Evolutionary conservation across 2,113 vertebrate species (phyloP).

Genomic region (Ptychochromis oligacanthus): DNA sequence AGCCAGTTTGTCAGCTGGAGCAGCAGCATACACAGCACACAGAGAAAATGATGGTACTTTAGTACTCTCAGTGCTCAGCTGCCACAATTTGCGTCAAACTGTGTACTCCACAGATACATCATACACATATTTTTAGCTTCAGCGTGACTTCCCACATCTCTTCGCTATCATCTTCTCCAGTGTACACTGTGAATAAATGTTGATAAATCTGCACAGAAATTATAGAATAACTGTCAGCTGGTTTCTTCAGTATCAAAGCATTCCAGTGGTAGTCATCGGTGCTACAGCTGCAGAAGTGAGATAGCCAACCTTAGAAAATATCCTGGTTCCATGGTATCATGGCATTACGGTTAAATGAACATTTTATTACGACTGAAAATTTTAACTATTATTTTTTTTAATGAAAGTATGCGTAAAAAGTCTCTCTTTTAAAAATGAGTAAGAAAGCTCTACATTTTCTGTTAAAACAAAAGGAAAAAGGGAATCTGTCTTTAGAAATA

Average conservation of each 20-base stretch:
- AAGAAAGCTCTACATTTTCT: background rate
- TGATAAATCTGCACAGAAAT: background rate
- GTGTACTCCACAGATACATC: constrained; percentile 7
- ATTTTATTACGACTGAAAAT: background rate
- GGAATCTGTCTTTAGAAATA: background rate
- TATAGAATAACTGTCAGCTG: background rate
- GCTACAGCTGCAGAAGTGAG: background rate
- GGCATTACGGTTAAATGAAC: background rate
- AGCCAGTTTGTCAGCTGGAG: background rate
- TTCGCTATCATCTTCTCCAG: background rate
- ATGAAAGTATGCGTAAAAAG: accelerated
- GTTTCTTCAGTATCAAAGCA: background rate
- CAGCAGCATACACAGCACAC: background rate
- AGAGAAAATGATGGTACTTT: background rate
- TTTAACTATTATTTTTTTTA: background rate
- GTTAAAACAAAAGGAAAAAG: background rate
- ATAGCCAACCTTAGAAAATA: background rate
- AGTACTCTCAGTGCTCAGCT: background rate
- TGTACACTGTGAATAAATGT: background rate
- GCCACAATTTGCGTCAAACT: background rate
- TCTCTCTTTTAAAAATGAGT: background rate
- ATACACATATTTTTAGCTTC: background rate
- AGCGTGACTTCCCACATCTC: background rate
- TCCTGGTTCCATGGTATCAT: background rate
- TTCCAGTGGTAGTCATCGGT: background rate